Base-by-base conservation (phyloP, 2,888 invertebrate species). In the Troides oblongomaculatus region DNA sequence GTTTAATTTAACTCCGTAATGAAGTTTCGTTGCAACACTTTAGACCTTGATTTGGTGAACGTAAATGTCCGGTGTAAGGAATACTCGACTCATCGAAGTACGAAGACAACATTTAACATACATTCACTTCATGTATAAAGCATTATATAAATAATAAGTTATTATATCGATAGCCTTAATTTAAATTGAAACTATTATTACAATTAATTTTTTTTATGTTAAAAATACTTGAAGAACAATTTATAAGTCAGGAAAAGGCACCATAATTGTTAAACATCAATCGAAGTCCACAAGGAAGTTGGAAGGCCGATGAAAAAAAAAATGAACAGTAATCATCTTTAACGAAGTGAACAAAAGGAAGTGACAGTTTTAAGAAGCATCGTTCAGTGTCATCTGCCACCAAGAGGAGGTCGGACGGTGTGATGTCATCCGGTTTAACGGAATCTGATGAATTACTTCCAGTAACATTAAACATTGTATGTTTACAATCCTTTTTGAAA, bases 1-100 rank as follows among this genome's bases (percentile, higher is more conserved):
- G 43, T 62, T 57, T 43, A 25, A 39, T 25, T 25, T 18, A 18
- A 58, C 57, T 10, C 23, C 23, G 23, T 58, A 23, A 8, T 23
- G 57, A 58, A 58, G 21, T 58, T 12, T 17, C 30, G 66, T 66
- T 66, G 60, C 66, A 43, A 62, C 30, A 36, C 7, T 50, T 30
- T 8, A 7, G 66, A 43, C 66, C 66, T 66, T 66, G 66, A 25
- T 66, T 36, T 46, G 57, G 66, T 66, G 66, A 66, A 60, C 59
- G 66, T 66, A 63, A 62, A 53, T 63, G 62, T 67, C 53, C 61
- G 53, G 56, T 62, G 43, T 12, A 23, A 18, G 21, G 61, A 61
- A 50, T 36, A 61, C 53, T 61, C 21, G 12, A 25, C 58, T 21
- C 12, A 14, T 12, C 58, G 5, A 46, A 14, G 46, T 46, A 46